phyloP scores from a whole-genome alignment of 2,888 invertebrate genomes.

The Hemicrepidius hirtus region DNA sequence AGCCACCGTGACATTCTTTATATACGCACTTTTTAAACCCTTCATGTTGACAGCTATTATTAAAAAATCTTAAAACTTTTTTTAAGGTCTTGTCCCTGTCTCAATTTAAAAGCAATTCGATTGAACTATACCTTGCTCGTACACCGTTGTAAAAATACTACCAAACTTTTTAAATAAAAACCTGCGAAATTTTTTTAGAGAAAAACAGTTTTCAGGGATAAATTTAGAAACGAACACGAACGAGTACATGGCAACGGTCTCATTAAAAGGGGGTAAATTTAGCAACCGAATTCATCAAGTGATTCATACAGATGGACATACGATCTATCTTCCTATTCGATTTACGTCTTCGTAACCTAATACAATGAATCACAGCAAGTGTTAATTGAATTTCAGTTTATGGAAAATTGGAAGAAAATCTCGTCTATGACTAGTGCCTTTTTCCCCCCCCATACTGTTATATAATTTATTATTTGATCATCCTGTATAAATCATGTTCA shows the following conservation, averaged over 20 bases:
- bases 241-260: constrained; percentile 34
- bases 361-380: not conserved
- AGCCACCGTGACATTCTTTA: constrained; percentile 33
- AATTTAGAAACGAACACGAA: constrained; percentile 32
- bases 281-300: constrained; percentile 40
- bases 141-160: constrained; percentile 3
- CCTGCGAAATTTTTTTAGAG: not conserved
- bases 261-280: constrained; percentile 43
- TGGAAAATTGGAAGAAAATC: not conserved
- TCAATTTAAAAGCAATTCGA: constrained; percentile 12
- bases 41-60: constrained; percentile 20
- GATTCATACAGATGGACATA: constrained; percentile 31
- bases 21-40: constrained; percentile 14
- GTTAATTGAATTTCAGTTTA: too few species aligned
- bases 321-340: constrained; percentile 16
- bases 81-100: not conserved
- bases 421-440: too few species aligned
- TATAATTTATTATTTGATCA: too few species aligned
- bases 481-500: not conserved
- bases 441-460: too few species aligned
- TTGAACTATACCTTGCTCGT: not conserved
- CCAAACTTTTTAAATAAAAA: not conserved
- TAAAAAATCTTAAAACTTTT: constrained; percentile 18
- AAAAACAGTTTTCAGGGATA: constrained; percentile 14
- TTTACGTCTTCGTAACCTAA: constrained; percentile 20